Conservation (phyloP, 2,797 vertebrate species). For the Fundulus diaphanus region DNA sequence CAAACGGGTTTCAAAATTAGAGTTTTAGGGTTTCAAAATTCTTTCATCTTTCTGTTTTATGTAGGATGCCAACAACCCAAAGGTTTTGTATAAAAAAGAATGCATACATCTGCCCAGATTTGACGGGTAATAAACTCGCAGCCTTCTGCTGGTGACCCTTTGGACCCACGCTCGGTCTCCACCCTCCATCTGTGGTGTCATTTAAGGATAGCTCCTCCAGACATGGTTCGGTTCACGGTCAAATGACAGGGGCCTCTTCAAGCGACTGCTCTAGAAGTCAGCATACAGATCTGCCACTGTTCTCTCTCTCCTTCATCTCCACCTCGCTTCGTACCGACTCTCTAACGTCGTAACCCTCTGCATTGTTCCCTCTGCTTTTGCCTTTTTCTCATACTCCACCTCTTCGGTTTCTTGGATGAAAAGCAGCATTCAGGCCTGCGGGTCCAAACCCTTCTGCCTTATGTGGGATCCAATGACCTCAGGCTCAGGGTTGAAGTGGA, state of each 20-base stretch:
- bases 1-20: background rate
- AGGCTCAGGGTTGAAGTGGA: conserved; percentile 11
- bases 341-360: conserved; percentile 17
- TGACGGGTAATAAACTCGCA: background rate
- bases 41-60: conserved; percentile 3
- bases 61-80: background rate
- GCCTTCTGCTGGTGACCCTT: conserved; percentile 24
- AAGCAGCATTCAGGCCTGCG: background rate
- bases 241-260: conserved; percentile 65
- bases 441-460: conserved; percentile 13
- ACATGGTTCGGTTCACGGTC: conserved; percentile 57
- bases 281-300: conserved; percentile 58
- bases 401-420: background rate
- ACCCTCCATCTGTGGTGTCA: conserved; percentile 43
- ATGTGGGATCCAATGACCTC: background rate
- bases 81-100: conserved; percentile 1
- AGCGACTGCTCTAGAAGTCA: conserved; percentile 31
- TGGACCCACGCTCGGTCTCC: conserved; percentile 16
- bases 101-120: background rate
- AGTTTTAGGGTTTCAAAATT: conserved; percentile 3
- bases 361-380: conserved; percentile 13
- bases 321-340: conserved; percentile 15
- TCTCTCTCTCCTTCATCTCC: conserved; percentile 39
- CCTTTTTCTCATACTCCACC: background rate
- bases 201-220: conserved; percentile 59